A percentile compares a stretch with the other conserved stretches of the same genome.
phyloP scores from a whole-genome alignment of 2,797 vertebrate genomes.

The Craterocephalus amniculus region DNA sequence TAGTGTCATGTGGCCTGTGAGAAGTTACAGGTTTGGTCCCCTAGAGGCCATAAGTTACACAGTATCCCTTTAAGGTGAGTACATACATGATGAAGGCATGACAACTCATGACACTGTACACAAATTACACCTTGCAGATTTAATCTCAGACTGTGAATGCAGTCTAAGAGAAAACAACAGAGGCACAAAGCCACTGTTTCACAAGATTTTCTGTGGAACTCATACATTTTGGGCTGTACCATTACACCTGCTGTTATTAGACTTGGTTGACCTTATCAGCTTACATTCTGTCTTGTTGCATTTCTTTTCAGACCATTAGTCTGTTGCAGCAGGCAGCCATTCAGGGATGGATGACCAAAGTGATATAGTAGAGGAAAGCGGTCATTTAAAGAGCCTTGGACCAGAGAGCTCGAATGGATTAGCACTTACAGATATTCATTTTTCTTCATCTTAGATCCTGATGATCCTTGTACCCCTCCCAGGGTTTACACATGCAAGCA shows the following conservation, averaged over 20 bases:
- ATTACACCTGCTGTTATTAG: slow-evolving; percentile 7
- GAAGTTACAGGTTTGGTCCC: no score
- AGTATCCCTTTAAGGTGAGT: no score
- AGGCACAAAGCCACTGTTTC: neutral
- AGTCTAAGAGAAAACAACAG: neutral
- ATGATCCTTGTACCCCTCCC: slow-evolving; percentile 52
- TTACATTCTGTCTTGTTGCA: slow-evolving; percentile 11
- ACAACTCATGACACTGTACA: neutral
- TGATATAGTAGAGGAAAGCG: slow-evolving; percentile 41
- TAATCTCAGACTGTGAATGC: no score
- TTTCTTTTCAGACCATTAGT: slow-evolving; percentile 32
- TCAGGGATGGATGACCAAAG: slow-evolving; percentile 46
- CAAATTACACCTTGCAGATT: neutral
- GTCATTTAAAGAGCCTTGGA: slow-evolving; percentile 55
- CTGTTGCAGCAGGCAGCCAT: slow-evolving; percentile 31
- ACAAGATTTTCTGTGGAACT: neutral
- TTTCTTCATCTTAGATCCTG: slow-evolving; percentile 49
- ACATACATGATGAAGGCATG: no score
- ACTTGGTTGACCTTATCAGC: slow-evolving; percentile 9
- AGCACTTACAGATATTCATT: slow-evolving; percentile 55
- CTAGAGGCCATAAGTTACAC: no score
- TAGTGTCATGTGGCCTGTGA: no score
- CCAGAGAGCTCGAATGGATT: slow-evolving; percentile 37
- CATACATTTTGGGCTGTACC: neutral
- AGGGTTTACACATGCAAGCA: slow-evolving; percentile 47